These are phyloP conservation scores for Galleria mellonella DNA, from an alignment of 1,140 invertebrate genomes.

Conservation along the genomic window DNA sequence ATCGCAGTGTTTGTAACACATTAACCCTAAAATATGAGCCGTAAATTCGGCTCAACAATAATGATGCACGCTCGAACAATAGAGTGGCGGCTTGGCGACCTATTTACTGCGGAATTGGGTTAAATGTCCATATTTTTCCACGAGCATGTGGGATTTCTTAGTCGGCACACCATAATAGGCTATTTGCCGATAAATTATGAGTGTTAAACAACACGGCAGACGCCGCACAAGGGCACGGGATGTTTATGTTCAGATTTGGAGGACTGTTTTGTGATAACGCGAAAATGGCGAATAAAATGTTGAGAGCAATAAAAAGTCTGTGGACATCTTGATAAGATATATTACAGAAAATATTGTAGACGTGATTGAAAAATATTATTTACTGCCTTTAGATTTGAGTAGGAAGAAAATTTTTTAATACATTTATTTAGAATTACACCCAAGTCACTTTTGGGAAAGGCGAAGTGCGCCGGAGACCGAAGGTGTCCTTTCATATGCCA, in stretches of 20 bases:
- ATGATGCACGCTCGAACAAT: constrained; percentile 21
- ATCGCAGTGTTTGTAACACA: constrained; percentile 5
- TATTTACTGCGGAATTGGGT: constrained; percentile 40
- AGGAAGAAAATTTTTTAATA: too few relatives aligned
- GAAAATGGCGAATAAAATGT: too few relatives aligned
- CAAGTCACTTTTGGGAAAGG: too few relatives aligned
- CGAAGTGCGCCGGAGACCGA: too few relatives aligned
- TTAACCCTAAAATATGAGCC: constrained; percentile 19
- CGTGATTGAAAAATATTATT: too few relatives aligned
- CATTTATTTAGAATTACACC: too few relatives aligned
- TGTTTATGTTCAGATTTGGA: constrained; percentile 19
- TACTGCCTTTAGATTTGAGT: too few relatives aligned
- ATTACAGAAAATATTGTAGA: too few relatives aligned
- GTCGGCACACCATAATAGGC: constrained; percentile 29
- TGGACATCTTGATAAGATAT: too few relatives aligned
- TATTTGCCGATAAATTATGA: constrained; percentile 51
- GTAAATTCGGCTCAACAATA: constrained; percentile 25
- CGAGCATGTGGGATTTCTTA: constrained; percentile 18
- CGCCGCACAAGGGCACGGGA: constrained; percentile 10
- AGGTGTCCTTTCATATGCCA: too few relatives aligned
- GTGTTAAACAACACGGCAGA: constrained; percentile 13
- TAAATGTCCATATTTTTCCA: constrained; percentile 41
- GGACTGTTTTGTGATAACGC: constrained; percentile 15
- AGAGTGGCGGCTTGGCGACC: constrained; percentile 27
- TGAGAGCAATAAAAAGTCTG: too few relatives aligned